Base-by-base conservation (phyloP, 2,113 vertebrate genomes). In the Gyps fulvus region DNA sequence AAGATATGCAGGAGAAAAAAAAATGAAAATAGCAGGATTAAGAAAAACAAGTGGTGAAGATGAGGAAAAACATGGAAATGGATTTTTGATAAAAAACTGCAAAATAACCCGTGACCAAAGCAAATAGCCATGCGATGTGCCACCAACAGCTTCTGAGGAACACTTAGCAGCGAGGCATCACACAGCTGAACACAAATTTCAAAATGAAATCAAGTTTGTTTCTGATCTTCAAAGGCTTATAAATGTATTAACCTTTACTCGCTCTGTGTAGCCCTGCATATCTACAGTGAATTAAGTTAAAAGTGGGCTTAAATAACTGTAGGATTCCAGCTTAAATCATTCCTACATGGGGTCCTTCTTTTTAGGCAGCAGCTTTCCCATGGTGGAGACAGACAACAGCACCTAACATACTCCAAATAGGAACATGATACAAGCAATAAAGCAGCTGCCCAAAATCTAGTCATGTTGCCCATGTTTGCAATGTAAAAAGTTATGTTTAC, bases 141-240 rank as follows among this genome's bases (percentile, higher is more conserved):
- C 93, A 94, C 87, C 78, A 85, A 21, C 82, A 83, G 73, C 84
- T 79, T 96, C 87, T 93, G 61, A 90, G 62, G 81, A 80, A 83
- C 65, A 57, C 23, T 83, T 34, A n/a, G 36, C 43, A 93, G 38
- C 0, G 1, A 93, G 27, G 54, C 83, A 82, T 66, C 38, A 22
- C 49, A 59, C 20, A 36, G 40, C 45, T 38, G 21, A 93, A 84
- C 0, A 2, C 63, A 67, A 34, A 73, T 85, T 95, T 94, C 62
- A 72, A 58, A 85, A 93, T 16, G 11, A 82, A 88, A 77, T 72
- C n/a, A 31, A 82, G 54, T 62, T 83, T 71, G 26, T 57, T 89
- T 93, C 89, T 90, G 62, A 87, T 91, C 93, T 96, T 96, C 84
- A 95, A 88, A 95, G 91, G 43, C 81, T 93, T 12, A 23, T 38